Conservation (phyloP, 2,797 vertebrate species). For the Channa striata region DNA sequence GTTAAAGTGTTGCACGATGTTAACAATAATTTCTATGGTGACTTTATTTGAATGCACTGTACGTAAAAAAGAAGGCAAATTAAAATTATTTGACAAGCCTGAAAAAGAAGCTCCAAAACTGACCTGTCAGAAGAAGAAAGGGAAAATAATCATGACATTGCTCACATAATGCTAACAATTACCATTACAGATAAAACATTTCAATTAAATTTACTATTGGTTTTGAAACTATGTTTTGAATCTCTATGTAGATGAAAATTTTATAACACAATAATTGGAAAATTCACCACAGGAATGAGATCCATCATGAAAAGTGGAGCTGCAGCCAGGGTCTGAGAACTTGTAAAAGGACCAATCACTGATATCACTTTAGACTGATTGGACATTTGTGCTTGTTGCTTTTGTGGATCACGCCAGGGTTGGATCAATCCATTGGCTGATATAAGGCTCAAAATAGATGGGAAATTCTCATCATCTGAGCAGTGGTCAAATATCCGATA, state of each 20-base stretch:
- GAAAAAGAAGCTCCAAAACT: conserved; percentile 76
- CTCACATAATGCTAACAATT: no score
- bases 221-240: no score
- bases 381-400: conserved; percentile 7
- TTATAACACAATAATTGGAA: not conserved
- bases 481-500: conserved; percentile 88
- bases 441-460: conserved; percentile 66
- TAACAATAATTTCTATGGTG: conserved; percentile 80
- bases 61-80: conserved; percentile 86
- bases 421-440: conserved; percentile 60
- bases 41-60: conserved; percentile 83
- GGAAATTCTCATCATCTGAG: conserved; percentile 66
- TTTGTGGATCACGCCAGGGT: conserved; percentile 13
- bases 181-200: no score
- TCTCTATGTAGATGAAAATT: not conserved
- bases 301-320: conserved; percentile 76
- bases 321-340: conserved; percentile 60
- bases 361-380: conserved; percentile 66
- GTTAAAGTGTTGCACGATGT: conserved; percentile 80
- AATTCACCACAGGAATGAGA: conserved; percentile 77
- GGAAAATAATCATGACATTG: not conserved
- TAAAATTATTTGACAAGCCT: conserved; percentile 62
- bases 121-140: conserved; percentile 65
- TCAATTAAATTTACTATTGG: no score
- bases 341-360: conserved; percentile 74